Evolutionary conservation across 2,113 vertebrate species (phyloP).

Genomic region (Stictonetta naevosa): DNA sequence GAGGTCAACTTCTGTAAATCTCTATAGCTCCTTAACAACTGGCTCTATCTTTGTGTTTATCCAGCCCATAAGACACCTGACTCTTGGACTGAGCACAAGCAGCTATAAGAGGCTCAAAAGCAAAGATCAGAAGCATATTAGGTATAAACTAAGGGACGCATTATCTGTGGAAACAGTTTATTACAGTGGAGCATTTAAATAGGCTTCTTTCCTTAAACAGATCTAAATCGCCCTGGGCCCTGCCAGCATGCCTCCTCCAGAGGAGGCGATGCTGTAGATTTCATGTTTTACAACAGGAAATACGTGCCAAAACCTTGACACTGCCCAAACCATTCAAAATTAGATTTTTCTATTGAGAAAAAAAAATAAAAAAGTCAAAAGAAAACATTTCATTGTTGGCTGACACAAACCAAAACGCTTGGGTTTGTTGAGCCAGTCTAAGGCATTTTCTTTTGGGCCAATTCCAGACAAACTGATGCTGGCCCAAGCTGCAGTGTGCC

Average conservation of each 20-base stretch:
- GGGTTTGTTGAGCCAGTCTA: not conserved
- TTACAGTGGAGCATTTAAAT: not conserved
- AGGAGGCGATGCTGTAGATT: not conserved
- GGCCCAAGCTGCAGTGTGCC: not conserved
- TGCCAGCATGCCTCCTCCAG: not conserved
- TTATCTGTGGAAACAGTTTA: conserved; percentile 12
- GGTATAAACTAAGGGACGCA: not conserved
- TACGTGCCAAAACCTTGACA: fast-evolving
- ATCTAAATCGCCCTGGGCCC: not conserved
- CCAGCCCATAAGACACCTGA: conserved; percentile 43
- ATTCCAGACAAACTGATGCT: not conserved
- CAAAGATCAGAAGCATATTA: conserved; percentile 35
- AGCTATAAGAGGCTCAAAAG: conserved; percentile 32
- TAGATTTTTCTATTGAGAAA: not conserved
- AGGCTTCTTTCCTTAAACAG: not conserved
- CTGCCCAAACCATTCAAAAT: not conserved
- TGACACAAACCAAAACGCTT: not conserved
- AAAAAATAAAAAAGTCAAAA: not conserved
- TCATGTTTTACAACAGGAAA: not conserved
- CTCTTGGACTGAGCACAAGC: conserved; percentile 13
- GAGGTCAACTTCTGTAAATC: conserved; percentile 26
- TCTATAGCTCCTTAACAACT: conserved; percentile 24
- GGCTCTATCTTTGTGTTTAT: conserved; percentile 36
- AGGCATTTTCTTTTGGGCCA: not conserved
- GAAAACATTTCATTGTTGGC: not conserved